A percentile compares a stretch with the other conserved stretches of the same genome.
phyloP scores from a whole-genome alignment of 1,140 invertebrate species.

The Heliconius nattereri region DNA sequence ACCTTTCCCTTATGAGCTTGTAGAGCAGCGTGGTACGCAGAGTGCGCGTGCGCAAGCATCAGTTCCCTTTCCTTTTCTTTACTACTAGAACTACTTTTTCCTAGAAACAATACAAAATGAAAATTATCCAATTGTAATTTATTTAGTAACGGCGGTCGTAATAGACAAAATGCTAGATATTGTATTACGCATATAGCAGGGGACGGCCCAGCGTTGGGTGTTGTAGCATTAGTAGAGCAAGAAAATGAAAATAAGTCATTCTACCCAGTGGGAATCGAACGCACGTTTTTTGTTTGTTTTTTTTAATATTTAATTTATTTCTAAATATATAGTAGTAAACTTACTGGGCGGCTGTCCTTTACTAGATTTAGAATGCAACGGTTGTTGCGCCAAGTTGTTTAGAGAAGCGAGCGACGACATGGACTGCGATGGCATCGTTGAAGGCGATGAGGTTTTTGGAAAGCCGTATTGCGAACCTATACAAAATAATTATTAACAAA shows the following conservation, averaged over 20 bases:
- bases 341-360: constrained; percentile 44
- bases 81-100: constrained; percentile 56
- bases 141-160: no score
- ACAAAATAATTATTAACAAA: constrained; percentile 8
- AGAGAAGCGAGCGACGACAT: constrained; percentile 70
- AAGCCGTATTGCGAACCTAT: constrained; percentile 75
- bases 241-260: no score
- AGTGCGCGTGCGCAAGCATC: constrained; percentile 76
- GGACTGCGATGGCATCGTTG: constrained; percentile 67
- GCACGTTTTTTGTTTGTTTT: no score
- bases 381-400: constrained; percentile 69
- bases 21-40: constrained; percentile 75
- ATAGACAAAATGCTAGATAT: no score
- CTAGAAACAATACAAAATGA: constrained; percentile 42
- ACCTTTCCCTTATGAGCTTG: constrained; percentile 74
- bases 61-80: constrained; percentile 70
- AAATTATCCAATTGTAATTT: background rate
- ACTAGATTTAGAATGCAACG: constrained; percentile 61
- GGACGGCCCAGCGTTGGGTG: no score
- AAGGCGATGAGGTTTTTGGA: constrained; percentile 78
- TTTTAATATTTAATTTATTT: no score
- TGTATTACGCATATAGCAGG: no score
- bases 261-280: no score
- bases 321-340: background rate
- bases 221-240: no score